Evolutionary conservation across 2,797 vertebrate species (phyloP), one percentile per base, ranked within the genome.

Genomic region (Darevskia nairensis): DNA sequence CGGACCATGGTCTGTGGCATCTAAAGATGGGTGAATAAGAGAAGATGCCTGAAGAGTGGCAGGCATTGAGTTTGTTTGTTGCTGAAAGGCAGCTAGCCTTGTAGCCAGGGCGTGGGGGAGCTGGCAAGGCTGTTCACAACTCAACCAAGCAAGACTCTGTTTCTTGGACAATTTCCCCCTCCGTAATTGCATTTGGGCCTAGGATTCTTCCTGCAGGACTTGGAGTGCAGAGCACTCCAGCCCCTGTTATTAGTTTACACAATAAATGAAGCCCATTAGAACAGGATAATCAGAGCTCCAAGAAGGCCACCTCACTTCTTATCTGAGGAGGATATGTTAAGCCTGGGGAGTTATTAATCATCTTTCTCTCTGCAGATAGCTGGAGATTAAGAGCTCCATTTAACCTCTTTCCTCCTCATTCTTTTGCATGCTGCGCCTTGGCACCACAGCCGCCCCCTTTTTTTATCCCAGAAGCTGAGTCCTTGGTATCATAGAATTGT

Each of bases 261-360:
- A 93, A 94, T 92, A 94, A 94, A 93, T 94, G 90, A 94, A 94
- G 82, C 86, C 92, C 89, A 94, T 95, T 94, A 94, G 91, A 95
- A 90, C 61, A 88, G 80, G 89, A 94, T 95, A 94, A 95, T 95
- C 91, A 93, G 88, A 76, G 80, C 84, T 92, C 0, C 23, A 76
- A 94, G 94, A 93, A 94, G 94, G 89, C 94, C 92, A 94, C 89
- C 92, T 94, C 90, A 92, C 92, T 93, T 2, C 0, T 93, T 93
- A 88, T 93, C 89, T 78, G 50, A 92, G 90, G 91, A 95, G 90
- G 92, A 88, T 92, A 89, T 89, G 89, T 84, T 94, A 91, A 93
- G 89, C 88, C 85, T 92, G 86, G 89, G 79, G 94, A 93, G 91
- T 94, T 94, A 94, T 94, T 95, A 94, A 94, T 95, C 94, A 94